A percentile compares a stretch with the other conserved stretches of the same genome.
phyloP scores from a whole-genome alignment of 30 jellyfish, hydroid and myxozoan genomes.

The Pelagia noctiluca region DNA sequence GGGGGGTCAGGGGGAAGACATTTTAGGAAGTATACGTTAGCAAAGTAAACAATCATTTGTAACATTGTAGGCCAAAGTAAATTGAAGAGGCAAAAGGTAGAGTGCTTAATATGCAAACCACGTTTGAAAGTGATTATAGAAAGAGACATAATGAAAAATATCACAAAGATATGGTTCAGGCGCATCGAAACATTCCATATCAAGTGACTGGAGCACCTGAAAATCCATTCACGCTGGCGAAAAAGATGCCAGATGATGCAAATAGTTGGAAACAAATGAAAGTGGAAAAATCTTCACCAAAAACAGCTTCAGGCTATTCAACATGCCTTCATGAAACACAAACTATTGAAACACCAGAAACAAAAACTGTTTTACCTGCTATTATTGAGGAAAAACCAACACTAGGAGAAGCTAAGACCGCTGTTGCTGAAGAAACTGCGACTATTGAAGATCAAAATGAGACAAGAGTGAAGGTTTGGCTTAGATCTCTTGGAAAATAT shows the following conservation, averaged over 20 bases:
- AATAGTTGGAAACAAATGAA: conserved; percentile 1
- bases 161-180: background rate
- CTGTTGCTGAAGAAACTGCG: conserved; percentile 10
- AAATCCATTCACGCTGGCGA: conserved; percentile 4
- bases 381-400: conserved; percentile 10
- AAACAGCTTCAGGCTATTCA: conserved; percentile 20
- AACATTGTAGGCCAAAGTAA: conserved; percentile 16
- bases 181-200: background rate
- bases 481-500: conserved; percentile 22
- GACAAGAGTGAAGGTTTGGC: conserved; percentile 20
- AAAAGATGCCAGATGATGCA: conserved; percentile 14
- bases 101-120: conserved; percentile 19
- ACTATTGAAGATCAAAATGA: background rate
- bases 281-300: conserved; percentile 11
- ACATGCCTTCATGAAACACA: conserved; percentile 12
- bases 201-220: conserved; percentile 8
- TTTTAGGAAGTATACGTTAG: too few species aligned
- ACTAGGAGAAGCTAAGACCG: conserved; percentile 6
- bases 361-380: conserved; percentile 6
- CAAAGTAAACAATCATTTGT: conserved; percentile 8
- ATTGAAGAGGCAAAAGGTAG: conserved; percentile 22
- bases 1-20: too few species aligned
- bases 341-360: conserved; percentile 4
- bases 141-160: background rate
- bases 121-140: background rate